Base-by-base conservation (phyloP, 2,888 invertebrate species). In the Subacronicta megacephala region DNA sequence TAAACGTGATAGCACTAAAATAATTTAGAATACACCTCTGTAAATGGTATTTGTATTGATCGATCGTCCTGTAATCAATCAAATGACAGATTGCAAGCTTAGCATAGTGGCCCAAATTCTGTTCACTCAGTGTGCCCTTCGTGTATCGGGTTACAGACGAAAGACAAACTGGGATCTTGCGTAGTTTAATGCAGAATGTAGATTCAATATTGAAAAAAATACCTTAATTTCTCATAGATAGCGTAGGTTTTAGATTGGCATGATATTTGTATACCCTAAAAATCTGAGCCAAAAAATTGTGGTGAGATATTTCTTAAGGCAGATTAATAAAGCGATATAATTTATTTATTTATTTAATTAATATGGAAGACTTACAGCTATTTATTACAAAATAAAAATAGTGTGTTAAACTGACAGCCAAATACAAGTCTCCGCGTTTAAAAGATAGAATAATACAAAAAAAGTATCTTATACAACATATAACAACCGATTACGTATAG, bases 31-130 rank as follows among this genome's bases (percentile, higher is more conserved):
- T n/a, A n/a, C n/a, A n/a, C n/a, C n/a, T n/a, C n/a, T n/a, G n/a
- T n/a, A n/a, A n/a, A n/a, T n/a, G n/a, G n/a, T n/a, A n/a, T n/a
- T n/a, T n/a, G n/a, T n/a, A n/a, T n/a, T n/a, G n/a, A n/a, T n/a
- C n/a, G n/a, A n/a, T n/a, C n/a, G n/a, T n/a, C n/a, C n/a, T 26
- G 20, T 64, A 72, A 82, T 82, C 81, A 77, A 80, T 82, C 82
- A 80, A 66, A 58, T 60, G 56, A 68, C 59, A 54, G 59, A 49
- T 67, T 67, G 33, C 64, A 79, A 80, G 75, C 72, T 75, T 75
- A 71, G 67, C 64, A 31, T 61, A 37, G 38, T 61, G 54, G 50
- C 60, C 51, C 33, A 50, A 69, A 74, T 64, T 71, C 56, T 76
- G 72, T 80, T 73, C 75, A 72, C 57, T 53, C 52, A 66, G 62